Evolutionary conservation across 2,113 vertebrate species (phyloP), one percentile per base, ranked within the genome.

Genomic region (Ictidomys tridecemlineatus): DNA sequence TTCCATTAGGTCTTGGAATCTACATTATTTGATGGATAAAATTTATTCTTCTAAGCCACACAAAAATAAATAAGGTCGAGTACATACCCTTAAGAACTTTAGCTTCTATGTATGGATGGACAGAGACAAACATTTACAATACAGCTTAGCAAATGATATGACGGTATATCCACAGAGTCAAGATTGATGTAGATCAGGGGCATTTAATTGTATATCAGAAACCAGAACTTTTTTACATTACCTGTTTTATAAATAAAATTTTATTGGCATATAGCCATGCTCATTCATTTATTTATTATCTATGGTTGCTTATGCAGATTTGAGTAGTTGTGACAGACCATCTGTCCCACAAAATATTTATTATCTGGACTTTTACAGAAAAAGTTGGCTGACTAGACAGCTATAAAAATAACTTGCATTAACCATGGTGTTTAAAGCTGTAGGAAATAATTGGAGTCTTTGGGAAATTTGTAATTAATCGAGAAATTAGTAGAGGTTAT

Each of bases 311-410:
- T 58, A 74, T 69, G 53, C 11, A 88, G 78, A 85, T 72, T 51
- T 95, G 18, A 76, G 22, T 84, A 84, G 48, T 72, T 85, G 37
- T 95, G 76, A 84, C 1, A 56, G 76, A 65, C 69, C 90, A 93
- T 96, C 39, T 96, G 72, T 73, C 65, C 74, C 48, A 83, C 32
- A 93, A 96, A 95, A 83, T 84, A 96, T 89, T 82, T 79, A 92
- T 79, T 90, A 92, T 83, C 45, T 72, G n/a, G 4, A 14, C 26
- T 8, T 95, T 93, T 65, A 80, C 2, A 53, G 67, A 91, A 89
- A 76, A 87, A 14, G 22, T 39, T 48, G 45, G 13, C 39, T 39
- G 85, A 48, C 39, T 89, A 89, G 32, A 24, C 58, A 53, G 24
- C 84, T 72, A 28, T 83, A 76, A 93, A 91, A 91, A 79, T 70